Conservation (phyloP, 1,140 invertebrate genomes). For the Drosophila kohkoa region DNA sequence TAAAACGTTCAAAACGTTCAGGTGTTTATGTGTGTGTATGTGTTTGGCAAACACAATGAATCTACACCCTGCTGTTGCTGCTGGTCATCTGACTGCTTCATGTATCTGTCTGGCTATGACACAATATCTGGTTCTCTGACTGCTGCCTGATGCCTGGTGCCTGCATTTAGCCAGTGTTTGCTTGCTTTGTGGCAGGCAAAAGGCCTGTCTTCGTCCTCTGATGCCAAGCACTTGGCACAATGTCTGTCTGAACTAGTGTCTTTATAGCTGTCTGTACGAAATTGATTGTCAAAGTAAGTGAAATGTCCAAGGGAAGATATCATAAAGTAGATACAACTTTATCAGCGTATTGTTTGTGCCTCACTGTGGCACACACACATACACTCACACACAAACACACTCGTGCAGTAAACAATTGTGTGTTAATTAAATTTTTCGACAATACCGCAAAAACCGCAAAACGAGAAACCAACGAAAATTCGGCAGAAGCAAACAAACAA, state of each 20-base stretch:
- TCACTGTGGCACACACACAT: constrained; percentile 39
- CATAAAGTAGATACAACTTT: constrained; percentile 55
- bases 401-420: constrained; percentile 47
- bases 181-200: constrained; percentile 49
- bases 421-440: constrained; percentile 76
- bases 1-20: constrained; percentile 8
- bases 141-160: background rate
- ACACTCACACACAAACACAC: background rate
- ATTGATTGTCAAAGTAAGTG: constrained; percentile 61
- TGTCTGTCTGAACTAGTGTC: background rate
- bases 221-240: background rate
- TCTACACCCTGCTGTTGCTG: constrained; percentile 23
- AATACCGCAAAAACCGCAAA: constrained; percentile 43
- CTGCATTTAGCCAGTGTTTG: constrained; percentile 28
- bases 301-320: constrained; percentile 27
- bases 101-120: constrained; percentile 3
- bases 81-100: constrained; percentile 21
- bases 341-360: constrained; percentile 43
- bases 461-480: constrained; percentile 43
- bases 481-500: background rate
- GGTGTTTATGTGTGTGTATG: constrained; percentile 1
- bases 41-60: constrained; percentile 55
- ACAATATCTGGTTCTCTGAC: constrained; percentile 17
- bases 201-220: background rate
- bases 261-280: constrained; percentile 16